These are phyloP conservation scores for Salvator merianae DNA, from an alignment of 2,113 vertebrate species.

Conservation along the genomic window DNA sequence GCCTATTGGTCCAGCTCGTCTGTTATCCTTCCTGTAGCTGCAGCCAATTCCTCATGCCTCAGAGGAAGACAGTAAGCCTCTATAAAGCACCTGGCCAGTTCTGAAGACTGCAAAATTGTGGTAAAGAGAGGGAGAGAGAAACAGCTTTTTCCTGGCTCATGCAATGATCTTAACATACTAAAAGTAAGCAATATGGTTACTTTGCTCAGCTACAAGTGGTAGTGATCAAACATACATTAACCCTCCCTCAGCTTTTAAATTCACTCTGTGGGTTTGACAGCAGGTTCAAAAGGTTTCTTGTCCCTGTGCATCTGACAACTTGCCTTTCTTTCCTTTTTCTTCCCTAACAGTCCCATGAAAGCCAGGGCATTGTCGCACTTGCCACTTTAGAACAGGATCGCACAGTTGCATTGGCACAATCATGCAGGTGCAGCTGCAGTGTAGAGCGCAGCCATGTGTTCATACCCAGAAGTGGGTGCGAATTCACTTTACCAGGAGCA, in stretches of 20 bases:
- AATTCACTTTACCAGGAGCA: too few species aligned
- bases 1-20: slow-evolving; percentile 27
- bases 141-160: slow-evolving; percentile 57
- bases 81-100: slow-evolving; percentile 48
- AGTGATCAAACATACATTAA: slow-evolving; percentile 31
- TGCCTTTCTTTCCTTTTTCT: background rate
- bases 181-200: slow-evolving; percentile 41
- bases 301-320: background rate
- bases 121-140: slow-evolving; percentile 25
- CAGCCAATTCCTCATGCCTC: slow-evolving; percentile 58
- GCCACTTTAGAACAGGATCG: background rate
- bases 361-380: too few species aligned
- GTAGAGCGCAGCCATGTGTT: too few species aligned
- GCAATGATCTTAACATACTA: slow-evolving; percentile 34
- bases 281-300: slow-evolving; percentile 12
- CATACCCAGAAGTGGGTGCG: too few species aligned
- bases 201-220: slow-evolving; percentile 37
- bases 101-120: slow-evolving; percentile 19
- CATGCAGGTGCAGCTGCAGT: too few species aligned
- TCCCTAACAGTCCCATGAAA: background rate
- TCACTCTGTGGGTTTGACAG: slow-evolving; percentile 20
- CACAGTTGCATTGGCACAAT: too few species aligned
- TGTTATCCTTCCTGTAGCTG: slow-evolving; percentile 55
- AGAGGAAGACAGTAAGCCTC: slow-evolving; percentile 53
- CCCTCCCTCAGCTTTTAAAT: slow-evolving; percentile 20